Evolutionary conservation across 1,140 invertebrate genomes (phyloP).

Genomic region (Ips typographus): DNA sequence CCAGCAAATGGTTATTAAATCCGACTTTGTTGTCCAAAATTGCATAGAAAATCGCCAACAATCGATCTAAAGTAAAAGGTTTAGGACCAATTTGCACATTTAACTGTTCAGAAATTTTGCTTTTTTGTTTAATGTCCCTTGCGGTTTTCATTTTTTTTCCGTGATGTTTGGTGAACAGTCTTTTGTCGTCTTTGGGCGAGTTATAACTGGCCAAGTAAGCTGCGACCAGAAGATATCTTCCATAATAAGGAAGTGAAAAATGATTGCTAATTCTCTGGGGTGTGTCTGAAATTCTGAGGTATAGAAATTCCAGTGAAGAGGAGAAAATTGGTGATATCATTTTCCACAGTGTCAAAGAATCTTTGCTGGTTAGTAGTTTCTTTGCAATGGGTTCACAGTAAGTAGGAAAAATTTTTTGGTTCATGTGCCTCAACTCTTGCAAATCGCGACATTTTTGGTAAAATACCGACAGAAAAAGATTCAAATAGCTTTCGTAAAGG

Average conservation of each 20-base stretch:
- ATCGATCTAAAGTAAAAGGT: constrained; percentile 76
- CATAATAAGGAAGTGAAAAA: constrained; percentile 85
- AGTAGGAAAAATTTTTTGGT: constrained; percentile 67
- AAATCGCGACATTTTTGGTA: constrained; percentile 78
- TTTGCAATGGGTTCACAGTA: constrained; percentile 74
- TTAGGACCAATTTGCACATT: constrained; percentile 73
- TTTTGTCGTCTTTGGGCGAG: constrained; percentile 80
- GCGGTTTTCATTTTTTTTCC: constrained; percentile 62
- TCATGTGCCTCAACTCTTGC: constrained; percentile 74
- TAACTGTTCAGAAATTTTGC: constrained; percentile 56
- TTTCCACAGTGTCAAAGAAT: constrained; percentile 72
- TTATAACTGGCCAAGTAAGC: constrained; percentile 91
- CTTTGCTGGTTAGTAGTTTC: constrained; percentile 58
- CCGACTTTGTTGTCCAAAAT: constrained; percentile 83
- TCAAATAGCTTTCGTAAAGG: constrained; percentile 78
- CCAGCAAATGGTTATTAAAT: constrained; percentile 78
- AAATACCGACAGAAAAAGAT: constrained; percentile 78
- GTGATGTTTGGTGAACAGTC: constrained; percentile 77
- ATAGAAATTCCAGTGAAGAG: constrained; percentile 73
- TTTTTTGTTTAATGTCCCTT: constrained; percentile 58
- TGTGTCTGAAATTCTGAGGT: constrained; percentile 64
- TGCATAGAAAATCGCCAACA: constrained; percentile 89
- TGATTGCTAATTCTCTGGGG: constrained; percentile 55
- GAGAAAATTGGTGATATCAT: constrained; percentile 75
- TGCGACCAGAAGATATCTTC: constrained; percentile 85